A percentile compares a stretch with the other conserved stretches of the same genome.
Evolutionary conservation across 92 coral and sea anemone genomes (phyloP).

Genomic region (Phymanthus crucifer): DNA sequence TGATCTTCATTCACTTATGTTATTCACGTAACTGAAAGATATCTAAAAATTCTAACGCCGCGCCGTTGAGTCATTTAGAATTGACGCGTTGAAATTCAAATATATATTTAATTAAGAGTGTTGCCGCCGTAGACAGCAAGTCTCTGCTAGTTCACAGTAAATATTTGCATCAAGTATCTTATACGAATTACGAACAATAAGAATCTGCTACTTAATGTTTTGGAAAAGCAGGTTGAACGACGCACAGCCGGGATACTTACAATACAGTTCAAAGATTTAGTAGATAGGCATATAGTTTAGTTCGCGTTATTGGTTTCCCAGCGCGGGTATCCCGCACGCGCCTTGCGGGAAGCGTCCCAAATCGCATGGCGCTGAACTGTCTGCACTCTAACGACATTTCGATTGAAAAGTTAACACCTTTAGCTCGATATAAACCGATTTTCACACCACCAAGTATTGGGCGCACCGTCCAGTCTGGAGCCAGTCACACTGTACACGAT

Average conservation of each 20-base stretch:
- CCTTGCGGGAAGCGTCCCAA: neutral
- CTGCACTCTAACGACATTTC: neutral
- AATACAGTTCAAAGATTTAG: too few species aligned
- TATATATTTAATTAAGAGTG: neutral
- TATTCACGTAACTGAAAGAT: too few species aligned
- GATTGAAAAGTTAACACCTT: constrained; percentile 1
- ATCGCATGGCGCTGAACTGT: constrained; percentile 4
- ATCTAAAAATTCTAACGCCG: too few species aligned
- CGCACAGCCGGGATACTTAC: too few species aligned
- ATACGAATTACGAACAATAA: neutral
- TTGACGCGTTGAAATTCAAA: neutral
- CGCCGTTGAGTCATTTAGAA: neutral
- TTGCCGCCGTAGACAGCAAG: neutral
- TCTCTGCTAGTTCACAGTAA: neutral
- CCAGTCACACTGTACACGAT: neutral
- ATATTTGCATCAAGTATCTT: neutral
- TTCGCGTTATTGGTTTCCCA: too few species aligned
- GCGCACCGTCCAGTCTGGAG: constrained; percentile 2
- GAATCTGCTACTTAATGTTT: neutral
- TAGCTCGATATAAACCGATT: neutral
- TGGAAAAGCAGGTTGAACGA: neutral
- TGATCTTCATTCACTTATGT: too few species aligned
- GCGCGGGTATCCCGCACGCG: neutral
- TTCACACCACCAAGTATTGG: neutral
- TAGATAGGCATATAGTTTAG: too few species aligned